Conservation (phyloP, 2,888 invertebrate genomes). For the Drosophila lutescens region DNA sequence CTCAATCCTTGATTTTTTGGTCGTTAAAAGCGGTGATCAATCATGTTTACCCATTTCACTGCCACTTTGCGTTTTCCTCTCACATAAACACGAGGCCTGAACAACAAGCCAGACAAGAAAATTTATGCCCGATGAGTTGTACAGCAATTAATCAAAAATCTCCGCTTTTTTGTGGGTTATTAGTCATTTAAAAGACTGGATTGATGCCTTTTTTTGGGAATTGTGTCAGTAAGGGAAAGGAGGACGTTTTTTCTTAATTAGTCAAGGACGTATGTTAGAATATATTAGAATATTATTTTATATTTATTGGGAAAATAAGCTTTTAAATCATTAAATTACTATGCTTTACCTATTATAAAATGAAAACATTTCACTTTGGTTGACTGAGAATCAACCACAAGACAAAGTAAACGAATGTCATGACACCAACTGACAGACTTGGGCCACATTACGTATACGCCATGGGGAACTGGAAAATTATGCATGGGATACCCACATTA, state of each 20-base stretch:
- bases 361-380: neutral
- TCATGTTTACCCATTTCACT: constrained; percentile 42
- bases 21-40: constrained; percentile 58
- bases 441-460: constrained; percentile 39
- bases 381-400: neutral
- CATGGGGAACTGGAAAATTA: neutral
- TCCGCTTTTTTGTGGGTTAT: neutral
- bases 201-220: neutral
- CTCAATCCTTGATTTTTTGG: constrained; percentile 13
- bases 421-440: constrained; percentile 34
- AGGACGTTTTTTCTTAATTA: too few species aligned
- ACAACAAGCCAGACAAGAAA: constrained; percentile 42
- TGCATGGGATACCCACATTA: neutral
- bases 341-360: too few species aligned
- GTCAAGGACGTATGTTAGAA: too few species aligned
- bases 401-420: constrained; percentile 17
- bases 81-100: constrained; percentile 39
- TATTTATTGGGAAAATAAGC: too few species aligned
- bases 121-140: constrained; percentile 44
- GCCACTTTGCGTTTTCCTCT: constrained; percentile 19
- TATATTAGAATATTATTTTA: too few species aligned
- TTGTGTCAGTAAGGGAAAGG: neutral
- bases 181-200: neutral
- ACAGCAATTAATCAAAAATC: constrained; percentile 55
- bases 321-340: too few species aligned